phyloP scores from a whole-genome alignment of 1,140 invertebrate genomes.

The Yoshiicerus persimilis region DNA sequence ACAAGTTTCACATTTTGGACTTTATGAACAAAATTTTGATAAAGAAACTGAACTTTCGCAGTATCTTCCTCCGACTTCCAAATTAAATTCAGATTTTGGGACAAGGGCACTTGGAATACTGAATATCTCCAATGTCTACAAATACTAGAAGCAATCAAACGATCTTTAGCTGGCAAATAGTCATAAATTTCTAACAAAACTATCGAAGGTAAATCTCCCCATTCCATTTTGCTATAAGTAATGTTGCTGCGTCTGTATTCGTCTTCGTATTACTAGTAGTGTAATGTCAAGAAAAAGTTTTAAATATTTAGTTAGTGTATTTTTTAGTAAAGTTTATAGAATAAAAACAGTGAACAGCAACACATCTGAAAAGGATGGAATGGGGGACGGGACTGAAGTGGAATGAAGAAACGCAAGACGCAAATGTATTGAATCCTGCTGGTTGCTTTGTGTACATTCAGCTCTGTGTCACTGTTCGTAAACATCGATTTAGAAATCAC shows the following conservation, averaged over 20 bases:
- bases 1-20: slow-evolving; percentile 9
- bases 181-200: slow-evolving; percentile 28
- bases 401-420: background rate
- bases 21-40: background rate
- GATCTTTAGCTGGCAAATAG: background rate
- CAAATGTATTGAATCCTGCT: background rate
- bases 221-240: background rate
- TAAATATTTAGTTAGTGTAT: background rate
- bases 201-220: slow-evolving; percentile 1
- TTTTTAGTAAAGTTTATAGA: background rate
- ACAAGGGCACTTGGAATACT: slow-evolving; percentile 15
- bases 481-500: too few species aligned
- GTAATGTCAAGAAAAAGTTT: background rate
- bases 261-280: background rate
- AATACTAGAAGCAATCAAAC: background rate
- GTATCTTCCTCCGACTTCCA: slow-evolving; percentile 8
- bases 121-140: slow-evolving; percentile 6
- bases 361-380: background rate
- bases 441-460: background rate
- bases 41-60: background rate
- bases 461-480: background rate
- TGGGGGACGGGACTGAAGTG: background rate
- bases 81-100: background rate
- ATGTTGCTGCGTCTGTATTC: background rate
- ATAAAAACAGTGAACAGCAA: background rate